Evolutionary conservation across 2,113 vertebrate genomes (phyloP).

Genomic region (Trichomycterus rosablanca): DNA sequence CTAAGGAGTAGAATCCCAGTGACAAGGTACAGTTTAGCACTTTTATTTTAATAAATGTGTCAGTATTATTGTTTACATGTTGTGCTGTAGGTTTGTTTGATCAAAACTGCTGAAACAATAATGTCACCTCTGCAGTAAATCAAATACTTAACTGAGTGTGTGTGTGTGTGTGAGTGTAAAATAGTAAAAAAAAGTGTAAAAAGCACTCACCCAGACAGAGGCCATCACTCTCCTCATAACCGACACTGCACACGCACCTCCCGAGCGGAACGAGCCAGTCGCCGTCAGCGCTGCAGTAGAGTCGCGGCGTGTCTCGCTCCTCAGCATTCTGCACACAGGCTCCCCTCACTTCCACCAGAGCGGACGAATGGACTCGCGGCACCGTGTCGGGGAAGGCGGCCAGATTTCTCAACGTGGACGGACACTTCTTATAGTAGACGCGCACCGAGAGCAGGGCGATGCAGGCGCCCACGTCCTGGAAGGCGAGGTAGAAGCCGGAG

Average conservation of each 20-base stretch:
- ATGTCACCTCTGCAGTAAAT: too few relatives aligned
- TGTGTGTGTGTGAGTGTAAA: too few relatives aligned
- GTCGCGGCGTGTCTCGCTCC: constrained; percentile 87
- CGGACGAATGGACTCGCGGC: constrained; percentile 90
- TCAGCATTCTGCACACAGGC: constrained; percentile 92
- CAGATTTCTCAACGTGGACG: constrained; percentile 86
- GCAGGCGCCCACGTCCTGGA: constrained; percentile 95
- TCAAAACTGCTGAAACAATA: too few relatives aligned
- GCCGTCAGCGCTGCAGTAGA: constrained; percentile 95
- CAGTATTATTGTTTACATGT: too few relatives aligned
- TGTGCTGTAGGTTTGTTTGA: too few relatives aligned
- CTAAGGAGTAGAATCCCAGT: too few relatives aligned
- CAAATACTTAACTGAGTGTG: too few relatives aligned
- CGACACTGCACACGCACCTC: constrained; percentile 86
- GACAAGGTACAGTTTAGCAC: too few relatives aligned
- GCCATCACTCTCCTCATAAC: constrained; percentile 89
- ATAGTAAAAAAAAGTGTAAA: too few relatives aligned
- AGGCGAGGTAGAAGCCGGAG: constrained; percentile 93
- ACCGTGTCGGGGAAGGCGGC: constrained; percentile 93
- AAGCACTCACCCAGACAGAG: constrained; percentile 82
- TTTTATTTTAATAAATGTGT: too few relatives aligned
- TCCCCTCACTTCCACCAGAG: constrained; percentile 91
- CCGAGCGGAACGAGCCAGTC: constrained; percentile 98
- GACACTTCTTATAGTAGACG: constrained; percentile 95
- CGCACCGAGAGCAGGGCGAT: constrained; percentile 92